These are phyloP conservation scores for Patella caerulea DNA, from an alignment of 2,888 invertebrate species.

Conservation along the genomic window DNA sequence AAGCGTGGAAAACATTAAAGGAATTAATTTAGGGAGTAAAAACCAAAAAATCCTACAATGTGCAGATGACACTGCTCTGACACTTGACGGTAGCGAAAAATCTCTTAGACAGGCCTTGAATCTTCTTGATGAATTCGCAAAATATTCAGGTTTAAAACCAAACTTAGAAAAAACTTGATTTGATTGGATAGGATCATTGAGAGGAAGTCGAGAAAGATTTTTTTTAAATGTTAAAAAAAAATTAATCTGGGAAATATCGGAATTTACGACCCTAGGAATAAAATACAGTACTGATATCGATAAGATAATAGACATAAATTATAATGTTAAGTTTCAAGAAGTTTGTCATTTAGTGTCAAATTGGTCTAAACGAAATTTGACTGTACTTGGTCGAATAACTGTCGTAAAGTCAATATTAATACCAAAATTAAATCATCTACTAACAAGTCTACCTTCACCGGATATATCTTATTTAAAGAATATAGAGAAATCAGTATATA, in stretches of 20 bases:
- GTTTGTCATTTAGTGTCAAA: background rate
- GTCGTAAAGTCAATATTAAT: background rate
- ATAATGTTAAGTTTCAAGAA: background rate
- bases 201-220: background rate
- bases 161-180: background rate
- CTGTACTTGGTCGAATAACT: background rate
- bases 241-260: too few relatives aligned
- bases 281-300: background rate
- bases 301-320: background rate
- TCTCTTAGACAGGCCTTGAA: background rate
- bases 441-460: background rate
- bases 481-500: background rate
- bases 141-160: constrained; percentile 3
- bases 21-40: background rate
- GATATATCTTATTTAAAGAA: background rate
- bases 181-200: background rate
- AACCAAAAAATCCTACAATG: background rate
- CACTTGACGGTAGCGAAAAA: background rate
- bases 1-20: background rate
- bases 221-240: too few relatives aligned
- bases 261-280: background rate
- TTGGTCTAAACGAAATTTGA: background rate
- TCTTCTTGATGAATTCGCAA: background rate
- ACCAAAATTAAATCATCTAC: background rate
- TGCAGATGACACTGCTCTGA: background rate